phyloP scores from a whole-genome alignment of 2,113 vertebrate genomes.

The Rhea americana region DNA sequence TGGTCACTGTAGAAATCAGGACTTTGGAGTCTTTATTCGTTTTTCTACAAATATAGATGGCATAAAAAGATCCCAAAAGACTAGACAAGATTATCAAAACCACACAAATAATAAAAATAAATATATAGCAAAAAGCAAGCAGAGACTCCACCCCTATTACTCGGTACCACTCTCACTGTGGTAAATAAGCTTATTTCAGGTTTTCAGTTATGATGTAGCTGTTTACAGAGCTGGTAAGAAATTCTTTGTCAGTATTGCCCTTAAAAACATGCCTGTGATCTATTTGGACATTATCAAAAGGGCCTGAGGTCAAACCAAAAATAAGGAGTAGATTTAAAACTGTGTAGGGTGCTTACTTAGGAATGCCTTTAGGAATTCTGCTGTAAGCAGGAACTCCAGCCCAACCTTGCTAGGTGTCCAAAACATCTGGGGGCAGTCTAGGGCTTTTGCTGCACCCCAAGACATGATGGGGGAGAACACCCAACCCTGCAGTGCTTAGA shows the following conservation, averaged over 20 bases:
- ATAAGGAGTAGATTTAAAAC: background rate
- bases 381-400: no score
- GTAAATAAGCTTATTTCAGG: background rate
- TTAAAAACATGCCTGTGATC: background rate
- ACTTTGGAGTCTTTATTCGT: background rate
- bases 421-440: no score
- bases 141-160: background rate
- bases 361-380: background rate
- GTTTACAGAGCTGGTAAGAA: background rate
- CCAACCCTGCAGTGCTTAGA: no score
- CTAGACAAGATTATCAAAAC: background rate
- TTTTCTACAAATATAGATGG: background rate
- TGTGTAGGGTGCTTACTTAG: background rate
- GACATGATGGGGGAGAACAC: no score
- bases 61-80: background rate
- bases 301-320: background rate
- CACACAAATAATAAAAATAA: background rate
- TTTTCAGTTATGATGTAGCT: background rate
- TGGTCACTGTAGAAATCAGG: background rate
- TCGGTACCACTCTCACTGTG: background rate
- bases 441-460: no score
- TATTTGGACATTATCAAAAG: background rate
- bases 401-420: no score
- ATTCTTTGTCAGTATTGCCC: background rate
- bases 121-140: background rate